phyloP scores from a whole-genome alignment of 2,113 vertebrate species.

The Syrrhaptes paradoxus region DNA sequence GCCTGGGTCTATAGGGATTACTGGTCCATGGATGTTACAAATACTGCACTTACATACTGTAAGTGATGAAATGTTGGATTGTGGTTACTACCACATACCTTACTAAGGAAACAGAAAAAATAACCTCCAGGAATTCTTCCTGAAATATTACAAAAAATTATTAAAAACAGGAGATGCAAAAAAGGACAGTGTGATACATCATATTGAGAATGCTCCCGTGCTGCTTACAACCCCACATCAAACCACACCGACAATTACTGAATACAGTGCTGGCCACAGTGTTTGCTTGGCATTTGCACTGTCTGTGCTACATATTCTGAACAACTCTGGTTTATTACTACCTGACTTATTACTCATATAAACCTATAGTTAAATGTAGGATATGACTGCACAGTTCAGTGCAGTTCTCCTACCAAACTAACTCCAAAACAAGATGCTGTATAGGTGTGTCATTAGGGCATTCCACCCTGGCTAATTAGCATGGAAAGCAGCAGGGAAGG shows the following conservation, averaged over 20 bases:
- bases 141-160: background rate
- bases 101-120: background rate
- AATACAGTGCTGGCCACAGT: background rate
- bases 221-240: background rate
- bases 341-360: background rate
- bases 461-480: background rate
- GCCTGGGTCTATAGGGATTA: background rate
- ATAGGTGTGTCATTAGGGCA: background rate
- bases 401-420: background rate
- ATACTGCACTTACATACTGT: background rate
- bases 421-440: conserved; percentile 46
- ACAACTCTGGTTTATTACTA: background rate
- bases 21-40: background rate
- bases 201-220: background rate
- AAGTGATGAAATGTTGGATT: background rate
- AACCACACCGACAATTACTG: background rate
- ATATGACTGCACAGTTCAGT: background rate
- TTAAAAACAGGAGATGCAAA: background rate
- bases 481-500: background rate
- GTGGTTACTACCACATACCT: background rate
- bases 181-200: background rate
- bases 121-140: background rate
- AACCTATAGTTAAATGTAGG: conserved; percentile 25
- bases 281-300: background rate
- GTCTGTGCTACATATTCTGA: background rate